Percentiles rank a stretch among this genome's conserved stretches.
phyloP scores from a whole-genome alignment of 37 sponge, comb jelly and placozoan species.

The Crambe crambe region DNA sequence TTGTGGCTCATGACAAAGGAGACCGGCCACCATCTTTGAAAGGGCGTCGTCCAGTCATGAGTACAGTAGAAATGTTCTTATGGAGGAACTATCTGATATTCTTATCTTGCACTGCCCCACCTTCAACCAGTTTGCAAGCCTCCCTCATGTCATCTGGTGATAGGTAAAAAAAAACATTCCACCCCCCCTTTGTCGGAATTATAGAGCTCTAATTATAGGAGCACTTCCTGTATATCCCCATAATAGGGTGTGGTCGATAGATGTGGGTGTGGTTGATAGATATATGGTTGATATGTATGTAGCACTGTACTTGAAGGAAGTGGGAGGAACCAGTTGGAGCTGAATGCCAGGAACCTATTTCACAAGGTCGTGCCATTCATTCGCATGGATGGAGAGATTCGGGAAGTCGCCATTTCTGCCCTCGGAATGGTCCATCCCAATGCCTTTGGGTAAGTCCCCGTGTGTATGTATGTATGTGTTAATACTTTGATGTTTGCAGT shows the following conservation, averaged over 20 bases:
- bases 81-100: slow-evolving; percentile 93
- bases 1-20: slow-evolving; percentile 41
- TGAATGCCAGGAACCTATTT: slow-evolving; percentile 64
- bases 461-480: background rate
- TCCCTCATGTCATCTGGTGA: slow-evolving; percentile 42
- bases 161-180: too few species aligned
- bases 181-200: too few species aligned
- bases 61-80: slow-evolving; percentile 82
- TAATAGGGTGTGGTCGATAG: background rate
- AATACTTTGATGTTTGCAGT: slow-evolving; percentile 25
- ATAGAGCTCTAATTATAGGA: too few species aligned
- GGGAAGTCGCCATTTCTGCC: slow-evolving; percentile 82
- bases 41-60: slow-evolving; percentile 41
- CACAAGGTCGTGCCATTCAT: slow-evolving; percentile 58
- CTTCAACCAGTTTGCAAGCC: slow-evolving; percentile 37
- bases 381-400: slow-evolving; percentile 55
- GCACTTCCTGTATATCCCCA: too few species aligned
- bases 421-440: slow-evolving; percentile 77
- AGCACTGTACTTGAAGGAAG: slow-evolving; percentile 20
- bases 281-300: background rate
- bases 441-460: slow-evolving; percentile 72
- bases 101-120: slow-evolving; percentile 81
- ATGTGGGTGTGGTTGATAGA: background rate
- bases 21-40: slow-evolving; percentile 50
- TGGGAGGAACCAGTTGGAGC: slow-evolving; percentile 4